These are phyloP conservation scores for Disparrhopalites patrizii DNA, from an alignment of 2,888 invertebrate species.

Conservation along the genomic window DNA sequence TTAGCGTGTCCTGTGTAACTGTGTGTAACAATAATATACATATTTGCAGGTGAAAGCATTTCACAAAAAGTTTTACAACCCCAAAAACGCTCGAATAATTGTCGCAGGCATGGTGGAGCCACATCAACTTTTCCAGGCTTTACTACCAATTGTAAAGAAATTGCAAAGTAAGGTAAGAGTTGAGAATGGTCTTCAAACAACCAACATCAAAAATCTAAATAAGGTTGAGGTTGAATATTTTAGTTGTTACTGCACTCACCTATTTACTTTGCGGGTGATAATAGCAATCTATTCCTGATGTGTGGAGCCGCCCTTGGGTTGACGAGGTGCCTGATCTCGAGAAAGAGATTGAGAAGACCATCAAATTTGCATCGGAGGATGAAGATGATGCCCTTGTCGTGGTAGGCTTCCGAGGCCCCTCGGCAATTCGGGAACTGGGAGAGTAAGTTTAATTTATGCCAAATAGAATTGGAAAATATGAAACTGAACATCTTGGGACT, in stretches of 20 bases:
- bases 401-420: constrained; percentile 78
- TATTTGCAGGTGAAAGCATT: constrained; percentile 64
- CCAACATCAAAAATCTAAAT: not conserved
- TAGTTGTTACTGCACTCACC: not conserved
- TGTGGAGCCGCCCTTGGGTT: constrained; percentile 67
- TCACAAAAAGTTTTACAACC: constrained; percentile 80
- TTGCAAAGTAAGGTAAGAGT: constrained; percentile 62
- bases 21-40: not conserved
- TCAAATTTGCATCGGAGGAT: constrained; percentile 74
- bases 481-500: too few relatives aligned
- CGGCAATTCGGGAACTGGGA: constrained; percentile 57
- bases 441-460: constrained; percentile 45
- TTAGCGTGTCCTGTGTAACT: not conserved
- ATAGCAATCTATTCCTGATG: constrained; percentile 26
- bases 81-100: constrained; percentile 80
- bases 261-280: not conserved
- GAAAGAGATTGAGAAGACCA: constrained; percentile 57
- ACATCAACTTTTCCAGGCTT: constrained; percentile 67
- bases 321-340: constrained; percentile 63
- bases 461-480: not conserved
- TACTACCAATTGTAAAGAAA: constrained; percentile 70
- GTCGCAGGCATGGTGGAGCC: constrained; percentile 76
- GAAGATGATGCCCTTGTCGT: constrained; percentile 57
- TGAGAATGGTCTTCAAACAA: not conserved
- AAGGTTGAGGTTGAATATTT: not conserved